Evolutionary conservation across 2,888 invertebrate genomes (phyloP), one percentile per base, ranked within the genome.

Genomic region (Aphodius granarius): DNA sequence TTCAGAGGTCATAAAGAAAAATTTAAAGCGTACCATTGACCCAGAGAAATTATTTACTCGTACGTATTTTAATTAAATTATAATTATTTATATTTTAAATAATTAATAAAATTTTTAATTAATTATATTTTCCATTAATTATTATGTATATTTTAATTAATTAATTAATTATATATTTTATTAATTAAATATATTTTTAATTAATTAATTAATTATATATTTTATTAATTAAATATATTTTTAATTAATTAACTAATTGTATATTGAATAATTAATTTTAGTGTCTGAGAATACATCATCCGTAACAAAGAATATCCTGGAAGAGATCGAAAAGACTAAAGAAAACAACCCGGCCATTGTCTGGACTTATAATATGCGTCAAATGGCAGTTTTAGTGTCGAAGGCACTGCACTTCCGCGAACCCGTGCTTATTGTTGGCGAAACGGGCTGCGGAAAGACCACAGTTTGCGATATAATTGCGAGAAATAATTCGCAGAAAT

Each of bases 391-490:
- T 16, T 85, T 95, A 16, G 92, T 94, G 0, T 92, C 92, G 0
- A 96, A 98, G 88, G 95, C 98, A 0, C 91, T 97, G 80, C 91
- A 93, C 79, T 99, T 97, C 83, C 91, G 94, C 81, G 99, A 99
- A 86, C 99, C 99, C 0, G 95, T 98, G 0, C 87, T 99, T 68
- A 88, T 99, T 65, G 97, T 99, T 0, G 99, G 99, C 9, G 98
- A 98, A 84, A 99, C 99, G 0, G 99, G 98, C 0, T 97, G 98
- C 84, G 99, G 99, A 0, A 99, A 99, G 89, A 99, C 99, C 0
- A 98, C 98, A 0, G 91, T 98, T 3, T 98, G 97, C 82, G 97
- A 99, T 88, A 89, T 98, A 17, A 89, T 96, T 72, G 94, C 97
- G 4, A 90, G 91, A 22, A 89, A 94, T 73, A 91, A 90, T 77